Conservation (phyloP, 2,113 vertebrate species). For the Oxygymnocypris stewartii region DNA sequence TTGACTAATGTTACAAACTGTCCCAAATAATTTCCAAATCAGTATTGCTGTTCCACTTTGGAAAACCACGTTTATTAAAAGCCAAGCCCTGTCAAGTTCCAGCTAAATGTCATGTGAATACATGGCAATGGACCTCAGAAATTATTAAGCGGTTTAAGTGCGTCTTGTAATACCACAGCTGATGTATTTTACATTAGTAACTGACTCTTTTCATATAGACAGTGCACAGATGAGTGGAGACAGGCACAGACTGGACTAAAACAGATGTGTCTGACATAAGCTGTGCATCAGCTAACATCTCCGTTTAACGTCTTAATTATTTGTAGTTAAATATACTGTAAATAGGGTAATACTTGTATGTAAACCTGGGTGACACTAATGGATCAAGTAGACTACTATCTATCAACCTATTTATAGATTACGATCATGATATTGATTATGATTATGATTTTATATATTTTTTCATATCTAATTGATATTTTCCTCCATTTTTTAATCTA, state of each 20-base stretch:
- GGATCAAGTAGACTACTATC: neutral
- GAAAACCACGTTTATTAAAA: constrained; percentile 71
- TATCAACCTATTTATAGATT: too few relatives aligned
- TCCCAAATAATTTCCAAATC: constrained; percentile 68
- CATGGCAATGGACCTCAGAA: constrained; percentile 67
- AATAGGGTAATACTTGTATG: constrained; percentile 49
- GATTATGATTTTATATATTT: neutral
- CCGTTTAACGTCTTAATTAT: constrained; percentile 69
- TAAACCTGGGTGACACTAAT: neutral
- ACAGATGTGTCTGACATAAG: constrained; percentile 48
- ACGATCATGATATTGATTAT: neutral
- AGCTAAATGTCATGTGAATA: constrained; percentile 58
- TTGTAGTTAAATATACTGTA: constrained; percentile 51
- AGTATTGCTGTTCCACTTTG: constrained; percentile 59
- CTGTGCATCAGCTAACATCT: constrained; percentile 45
- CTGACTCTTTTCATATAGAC: constrained; percentile 61
- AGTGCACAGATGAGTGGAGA: constrained; percentile 27
- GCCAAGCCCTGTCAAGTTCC: constrained; percentile 64
- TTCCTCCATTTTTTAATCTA: neutral
- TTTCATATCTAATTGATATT: too few relatives aligned
- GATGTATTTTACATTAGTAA: constrained; percentile 78
- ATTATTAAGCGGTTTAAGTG: constrained; percentile 80
- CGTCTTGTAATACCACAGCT: constrained; percentile 70
- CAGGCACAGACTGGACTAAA: constrained; percentile 44
- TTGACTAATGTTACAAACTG: constrained; percentile 63